phyloP scores from a whole-genome alignment of 2,888 invertebrate genomes.

The Calephelis perditalis region DNA sequence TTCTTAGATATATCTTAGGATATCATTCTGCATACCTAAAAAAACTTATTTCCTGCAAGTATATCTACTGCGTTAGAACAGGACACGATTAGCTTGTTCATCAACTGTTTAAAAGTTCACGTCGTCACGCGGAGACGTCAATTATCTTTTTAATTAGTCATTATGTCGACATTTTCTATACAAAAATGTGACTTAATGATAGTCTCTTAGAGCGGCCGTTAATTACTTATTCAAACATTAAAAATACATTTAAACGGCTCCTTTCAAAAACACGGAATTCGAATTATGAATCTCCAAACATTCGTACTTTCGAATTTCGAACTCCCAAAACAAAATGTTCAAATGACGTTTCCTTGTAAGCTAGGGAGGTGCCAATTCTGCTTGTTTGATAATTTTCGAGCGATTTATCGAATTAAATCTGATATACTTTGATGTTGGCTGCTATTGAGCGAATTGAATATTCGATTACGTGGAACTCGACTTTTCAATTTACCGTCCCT shows the following conservation, averaged over 20 bases:
- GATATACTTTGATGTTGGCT: conserved; percentile 62
- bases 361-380: conserved; percentile 51
- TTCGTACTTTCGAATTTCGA: conserved; percentile 6
- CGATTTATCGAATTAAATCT: conserved; percentile 63
- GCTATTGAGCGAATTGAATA: conserved; percentile 53
- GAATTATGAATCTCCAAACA: not conserved
- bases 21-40: no score
- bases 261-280: not conserved
- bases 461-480: conserved; percentile 64
- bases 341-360: conserved; percentile 57
- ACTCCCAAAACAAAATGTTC: conserved; percentile 34
- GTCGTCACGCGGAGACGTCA: no score
- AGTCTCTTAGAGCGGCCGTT: no score
- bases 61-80: no score
- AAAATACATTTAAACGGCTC: not conserved
- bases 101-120: no score
- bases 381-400: conserved; percentile 58
- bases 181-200: no score
- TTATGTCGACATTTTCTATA: no score
- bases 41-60: no score
- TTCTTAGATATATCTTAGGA: no score
- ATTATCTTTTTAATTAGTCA: no score
- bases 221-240: not conserved
- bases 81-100: no score
- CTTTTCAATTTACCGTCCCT: conserved; percentile 66